These are phyloP conservation scores for Chymomyza caudatula DNA, from an alignment of 2,888 invertebrate species.

Conservation along the genomic window DNA sequence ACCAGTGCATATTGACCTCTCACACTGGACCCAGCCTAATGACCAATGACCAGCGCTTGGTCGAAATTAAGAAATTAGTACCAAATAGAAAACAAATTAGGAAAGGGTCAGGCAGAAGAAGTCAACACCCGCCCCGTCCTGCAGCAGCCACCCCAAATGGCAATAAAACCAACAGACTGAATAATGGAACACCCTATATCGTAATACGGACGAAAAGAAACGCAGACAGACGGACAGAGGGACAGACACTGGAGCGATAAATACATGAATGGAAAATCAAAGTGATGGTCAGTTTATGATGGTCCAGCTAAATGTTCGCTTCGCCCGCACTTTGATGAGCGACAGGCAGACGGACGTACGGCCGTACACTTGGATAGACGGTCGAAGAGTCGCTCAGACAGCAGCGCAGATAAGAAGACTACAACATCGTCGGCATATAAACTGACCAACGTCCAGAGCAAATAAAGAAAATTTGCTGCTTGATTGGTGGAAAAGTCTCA, in stretches of 20 bases:
- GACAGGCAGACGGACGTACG: not conserved
- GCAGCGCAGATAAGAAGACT: constrained; percentile 40
- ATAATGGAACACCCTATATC: not conserved
- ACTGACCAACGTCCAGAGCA: constrained; percentile 57
- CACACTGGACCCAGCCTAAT: constrained; percentile 27
- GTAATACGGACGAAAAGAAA: not conserved
- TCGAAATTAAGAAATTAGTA: constrained; percentile 69
- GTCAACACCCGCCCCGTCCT: not conserved
- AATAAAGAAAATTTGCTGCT: constrained; percentile 22
- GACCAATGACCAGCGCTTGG: constrained; percentile 37
- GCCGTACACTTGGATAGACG: not conserved
- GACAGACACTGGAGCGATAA: constrained; percentile 2
- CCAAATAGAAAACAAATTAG: constrained; percentile 72
- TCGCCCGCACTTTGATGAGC: constrained; percentile 5
- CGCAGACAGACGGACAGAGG: not conserved
- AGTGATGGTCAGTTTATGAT: constrained; percentile 70
- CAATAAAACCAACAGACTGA: not conserved
- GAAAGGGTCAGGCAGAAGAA: constrained; percentile 47
- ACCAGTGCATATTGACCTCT: constrained; percentile 56
- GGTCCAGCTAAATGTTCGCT: constrained; percentile 29
- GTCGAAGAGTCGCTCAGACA: not conserved
- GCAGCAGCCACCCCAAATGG: not conserved
- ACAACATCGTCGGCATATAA: constrained; percentile 57
- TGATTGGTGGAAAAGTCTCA: constrained; percentile 15
- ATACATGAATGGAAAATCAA: constrained; percentile 47